Evolutionary conservation across 2,113 vertebrate species (phyloP).

Genomic region (Toxotes jaculatrix): DNA sequence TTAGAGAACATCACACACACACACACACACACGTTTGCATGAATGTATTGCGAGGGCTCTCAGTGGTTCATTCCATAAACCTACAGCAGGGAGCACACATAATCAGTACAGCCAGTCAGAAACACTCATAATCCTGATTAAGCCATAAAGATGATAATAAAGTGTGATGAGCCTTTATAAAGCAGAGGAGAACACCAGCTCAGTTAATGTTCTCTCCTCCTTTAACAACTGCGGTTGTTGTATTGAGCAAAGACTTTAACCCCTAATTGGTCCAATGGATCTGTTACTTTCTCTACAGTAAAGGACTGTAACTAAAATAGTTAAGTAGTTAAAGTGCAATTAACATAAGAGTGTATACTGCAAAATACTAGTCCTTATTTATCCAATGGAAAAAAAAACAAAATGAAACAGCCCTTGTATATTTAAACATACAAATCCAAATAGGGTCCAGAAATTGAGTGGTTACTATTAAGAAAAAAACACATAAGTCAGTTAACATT

Average conservation of each 20-base stretch:
- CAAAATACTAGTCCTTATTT: too few relatives aligned
- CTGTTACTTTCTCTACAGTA: neutral
- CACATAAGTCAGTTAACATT: too few relatives aligned
- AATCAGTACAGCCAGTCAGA: neutral
- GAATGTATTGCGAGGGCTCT: neutral
- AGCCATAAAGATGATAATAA: neutral
- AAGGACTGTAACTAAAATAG: neutral
- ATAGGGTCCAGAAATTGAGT: too few relatives aligned
- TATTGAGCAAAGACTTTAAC: neutral
- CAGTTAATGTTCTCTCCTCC: neutral
- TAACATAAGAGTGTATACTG: too few relatives aligned
- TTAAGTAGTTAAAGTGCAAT: too few relatives aligned
- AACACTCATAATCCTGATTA: neutral
- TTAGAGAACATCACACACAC: slow-evolving; percentile 51
- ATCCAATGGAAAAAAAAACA: too few relatives aligned
- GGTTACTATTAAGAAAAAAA: too few relatives aligned
- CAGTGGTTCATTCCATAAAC: neutral
- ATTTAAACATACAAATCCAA: too few relatives aligned
- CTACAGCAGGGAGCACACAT: neutral
- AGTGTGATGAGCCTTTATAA: neutral
- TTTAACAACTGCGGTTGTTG: neutral
- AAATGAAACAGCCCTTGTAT: too few relatives aligned
- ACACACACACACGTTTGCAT: neutral
- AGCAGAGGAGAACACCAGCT: neutral
- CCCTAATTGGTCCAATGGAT: neutral